Evolutionary conservation across 2,888 invertebrate species (phyloP).

Genomic region (Heliconius erato): DNA sequence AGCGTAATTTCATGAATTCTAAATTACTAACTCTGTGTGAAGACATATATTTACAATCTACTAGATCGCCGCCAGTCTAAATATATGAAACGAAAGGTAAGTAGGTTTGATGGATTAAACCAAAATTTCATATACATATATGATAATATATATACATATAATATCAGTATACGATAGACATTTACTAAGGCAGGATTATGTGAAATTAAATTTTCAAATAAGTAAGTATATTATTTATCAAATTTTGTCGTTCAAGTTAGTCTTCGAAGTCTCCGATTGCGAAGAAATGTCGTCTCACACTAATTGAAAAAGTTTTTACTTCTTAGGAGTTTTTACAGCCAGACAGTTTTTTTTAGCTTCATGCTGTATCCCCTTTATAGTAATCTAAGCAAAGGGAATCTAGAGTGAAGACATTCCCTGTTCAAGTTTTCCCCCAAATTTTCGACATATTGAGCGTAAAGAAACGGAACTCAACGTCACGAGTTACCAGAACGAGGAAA

Average conservation of each 20-base stretch:
- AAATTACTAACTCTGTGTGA: not conserved
- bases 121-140: not conserved
- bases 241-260: not conserved
- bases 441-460: not conserved
- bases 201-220: not conserved
- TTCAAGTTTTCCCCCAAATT: not conserved
- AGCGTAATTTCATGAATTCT: not conserved
- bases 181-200: not conserved
- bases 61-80: not conserved
- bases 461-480: too few species aligned
- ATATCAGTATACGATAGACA: not conserved
- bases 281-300: not conserved
- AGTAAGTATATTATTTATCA: not conserved
- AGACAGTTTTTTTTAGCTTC: not conserved
- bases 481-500: not conserved
- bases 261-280: not conserved
- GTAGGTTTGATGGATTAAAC: not conserved
- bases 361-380: not conserved
- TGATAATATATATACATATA: not conserved
- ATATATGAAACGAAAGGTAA: conserved; percentile 11
- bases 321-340: not conserved
- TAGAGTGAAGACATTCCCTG: not conserved
- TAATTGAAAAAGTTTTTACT: not conserved
- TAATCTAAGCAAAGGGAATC: not conserved
- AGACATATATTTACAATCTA: not conserved